Percentiles rank a stretch among this genome's conserved stretches.
These are phyloP conservation scores for Ophion ellenae DNA, from an alignment of 2,888 invertebrate species.

Conservation along the genomic window DNA sequence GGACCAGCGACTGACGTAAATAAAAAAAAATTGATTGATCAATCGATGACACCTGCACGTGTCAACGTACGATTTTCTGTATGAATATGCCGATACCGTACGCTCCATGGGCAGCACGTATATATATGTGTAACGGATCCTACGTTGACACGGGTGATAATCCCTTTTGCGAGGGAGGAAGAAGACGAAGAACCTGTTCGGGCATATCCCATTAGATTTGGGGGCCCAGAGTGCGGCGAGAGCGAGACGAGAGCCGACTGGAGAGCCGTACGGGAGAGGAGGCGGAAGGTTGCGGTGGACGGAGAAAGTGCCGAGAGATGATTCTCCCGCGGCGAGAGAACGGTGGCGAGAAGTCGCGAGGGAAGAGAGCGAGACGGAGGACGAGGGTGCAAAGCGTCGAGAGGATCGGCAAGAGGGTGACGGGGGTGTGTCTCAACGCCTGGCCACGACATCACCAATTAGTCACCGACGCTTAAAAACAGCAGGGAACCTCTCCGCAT, in stretches of 20 bases:
- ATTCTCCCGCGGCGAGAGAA: constrained; percentile 27
- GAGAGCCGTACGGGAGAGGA: constrained; percentile 28
- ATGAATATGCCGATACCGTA: not conserved
- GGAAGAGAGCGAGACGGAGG: constrained; percentile 47
- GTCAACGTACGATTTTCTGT: not conserved
- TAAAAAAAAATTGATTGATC: no score
- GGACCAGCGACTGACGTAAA: no score
- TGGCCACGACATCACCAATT: constrained; percentile 83
- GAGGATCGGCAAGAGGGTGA: constrained; percentile 68
- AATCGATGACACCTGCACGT: not conserved
- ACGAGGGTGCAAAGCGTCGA: constrained; percentile 44
- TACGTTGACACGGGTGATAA: constrained; percentile 34
- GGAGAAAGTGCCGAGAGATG: constrained; percentile 47
- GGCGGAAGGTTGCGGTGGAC: constrained; percentile 2
- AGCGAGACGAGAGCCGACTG: constrained; percentile 47
- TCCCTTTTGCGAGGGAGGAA: constrained; percentile 2
- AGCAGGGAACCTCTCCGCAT: constrained; percentile 77
- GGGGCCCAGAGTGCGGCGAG: constrained; percentile 53
- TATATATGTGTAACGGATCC: not conserved
- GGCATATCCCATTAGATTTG: constrained; percentile 14
- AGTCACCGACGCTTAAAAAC: constrained; percentile 83
- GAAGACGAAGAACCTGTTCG: constrained; percentile 32
- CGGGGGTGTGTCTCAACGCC: constrained; percentile 81
- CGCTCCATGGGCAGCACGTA: not conserved
- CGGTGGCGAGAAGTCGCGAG: constrained; percentile 46